Conservation (phyloP, 2,113 vertebrate species). For the Orientallactaga bullata region DNA sequence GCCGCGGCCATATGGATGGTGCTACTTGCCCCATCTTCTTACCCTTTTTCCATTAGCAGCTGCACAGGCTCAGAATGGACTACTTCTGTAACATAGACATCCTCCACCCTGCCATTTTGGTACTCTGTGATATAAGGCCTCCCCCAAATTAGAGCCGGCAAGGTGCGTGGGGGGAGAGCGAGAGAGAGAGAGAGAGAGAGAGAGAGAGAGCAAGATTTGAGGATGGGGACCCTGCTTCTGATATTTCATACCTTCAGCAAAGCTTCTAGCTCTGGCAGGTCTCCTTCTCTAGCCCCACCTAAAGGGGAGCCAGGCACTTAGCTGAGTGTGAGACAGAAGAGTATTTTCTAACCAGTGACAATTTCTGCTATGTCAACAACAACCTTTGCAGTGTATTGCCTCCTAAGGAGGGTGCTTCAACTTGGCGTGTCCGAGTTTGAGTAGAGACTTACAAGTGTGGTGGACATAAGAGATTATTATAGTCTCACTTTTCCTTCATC, state of each 20-base stretch:
- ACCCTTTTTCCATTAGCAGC: background rate
- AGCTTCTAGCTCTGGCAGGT: slow-evolving; percentile 22
- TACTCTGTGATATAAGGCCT: slow-evolving; percentile 9
- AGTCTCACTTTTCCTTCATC: slow-evolving; percentile 9
- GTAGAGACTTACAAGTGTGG: background rate
- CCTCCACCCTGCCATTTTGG: slow-evolving; percentile 16
- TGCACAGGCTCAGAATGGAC: slow-evolving; percentile 1
- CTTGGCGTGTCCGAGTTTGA: slow-evolving; percentile 46
- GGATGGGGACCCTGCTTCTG: background rate
- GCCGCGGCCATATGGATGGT: background rate
- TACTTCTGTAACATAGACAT: background rate
- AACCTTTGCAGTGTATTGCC: slow-evolving; percentile 37
- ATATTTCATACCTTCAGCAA: background rate
- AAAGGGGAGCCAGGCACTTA: slow-evolving; percentile 22
- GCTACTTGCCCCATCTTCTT: slow-evolving; percentile 8
- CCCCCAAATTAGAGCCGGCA: background rate
- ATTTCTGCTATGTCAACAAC: slow-evolving; percentile 46
- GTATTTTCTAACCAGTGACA: slow-evolving; percentile 51
- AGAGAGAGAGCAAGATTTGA: background rate
- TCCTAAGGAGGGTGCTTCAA: background rate
- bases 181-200: background rate
- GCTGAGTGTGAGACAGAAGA: slow-evolving; percentile 23
- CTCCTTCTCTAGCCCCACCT: background rate
- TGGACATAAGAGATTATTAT: background rate
- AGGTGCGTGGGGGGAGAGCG: background rate